Base-by-base conservation (phyloP, 2,888 invertebrate genomes). In the Rhorus exstirpatorius region DNA sequence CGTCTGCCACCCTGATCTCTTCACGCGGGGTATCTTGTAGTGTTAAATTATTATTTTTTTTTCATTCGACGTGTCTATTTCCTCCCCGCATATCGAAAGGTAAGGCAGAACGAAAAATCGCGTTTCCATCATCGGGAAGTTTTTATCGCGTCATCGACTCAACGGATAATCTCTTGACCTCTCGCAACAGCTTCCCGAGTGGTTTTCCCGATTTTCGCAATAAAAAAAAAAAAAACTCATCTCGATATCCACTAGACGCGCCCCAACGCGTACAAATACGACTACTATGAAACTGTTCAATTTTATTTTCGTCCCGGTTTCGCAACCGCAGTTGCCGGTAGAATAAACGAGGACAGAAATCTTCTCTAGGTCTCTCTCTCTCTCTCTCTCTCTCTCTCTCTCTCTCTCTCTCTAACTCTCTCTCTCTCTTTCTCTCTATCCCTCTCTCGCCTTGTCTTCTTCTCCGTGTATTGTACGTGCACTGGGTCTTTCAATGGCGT, bases 221-320 rank as follows among this genome's bases (percentile, higher is more conserved):
- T 8, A 8, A 46, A 14, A 26, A 26, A 63, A 44, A 14, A 17
- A 17, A 7, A 24, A 6, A 44, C n/a, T 19, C 19, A 46, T 51
- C 7, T 67, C n/a, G 35, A 31, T 8, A 38, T 38, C 38, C 38
- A 38, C 38, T 10, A 44, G 63, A 17, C 3, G 14, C 24, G 24
- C 63, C 3, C 6, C 8, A n/a, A 14, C 44, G n/a, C 41, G 41
- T 61, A 61, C 41, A 41, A 63, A 63, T 63, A 44, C 63, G 24
- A 63, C 38, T 60, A 38, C 38, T 60, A 60, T 60, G 60, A 38
- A 35, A 44, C 24, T 44, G 44, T 44, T 63, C 44, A 63, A 12
- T 63, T 24, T 61, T 14, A 65, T 49, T 31, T 26, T 65, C 31
- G 17, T 7, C 8, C 46, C 17, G 46, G 17, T 17, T 49, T 49